These are phyloP conservation scores for Xiphophorus hellerii DNA, from an alignment of 2,113 vertebrate genomes.

Conservation along the genomic window DNA sequence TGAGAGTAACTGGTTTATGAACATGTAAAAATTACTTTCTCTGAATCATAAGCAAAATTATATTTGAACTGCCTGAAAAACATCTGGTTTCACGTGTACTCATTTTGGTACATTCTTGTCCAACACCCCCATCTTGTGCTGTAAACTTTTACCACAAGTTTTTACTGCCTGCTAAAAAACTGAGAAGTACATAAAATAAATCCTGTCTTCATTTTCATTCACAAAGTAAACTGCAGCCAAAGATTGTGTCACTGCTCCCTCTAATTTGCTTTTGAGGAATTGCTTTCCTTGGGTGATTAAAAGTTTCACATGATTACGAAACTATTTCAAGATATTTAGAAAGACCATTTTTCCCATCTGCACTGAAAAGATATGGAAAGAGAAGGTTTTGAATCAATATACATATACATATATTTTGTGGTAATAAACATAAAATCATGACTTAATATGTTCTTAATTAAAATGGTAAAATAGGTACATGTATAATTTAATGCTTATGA, in stretches of 20 bases:
- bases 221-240: neutral
- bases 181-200: too few species aligned
- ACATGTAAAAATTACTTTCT: neutral
- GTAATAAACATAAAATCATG: too few species aligned
- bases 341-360: neutral
- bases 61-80: conserved; percentile 1
- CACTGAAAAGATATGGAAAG: neutral
- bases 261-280: neutral
- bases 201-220: too few species aligned
- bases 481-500: neutral
- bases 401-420: too few species aligned
- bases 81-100: neutral
- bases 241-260: neutral
- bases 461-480: too few species aligned
- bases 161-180: neutral
- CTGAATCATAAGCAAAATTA: neutral
- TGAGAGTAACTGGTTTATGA: too few species aligned
- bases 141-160: neutral
- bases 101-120: conserved; percentile 9
- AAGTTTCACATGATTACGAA: neutral
- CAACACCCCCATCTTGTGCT: conserved; percentile 58
- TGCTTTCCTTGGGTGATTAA: neutral
- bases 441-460: too few species aligned
- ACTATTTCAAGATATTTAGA: neutral
- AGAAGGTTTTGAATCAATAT: too few species aligned